Evolutionary conservation across 2,113 vertebrate genomes (phyloP), one percentile per base, ranked within the genome.

Genomic region (Peromyscus leucopus): DNA sequence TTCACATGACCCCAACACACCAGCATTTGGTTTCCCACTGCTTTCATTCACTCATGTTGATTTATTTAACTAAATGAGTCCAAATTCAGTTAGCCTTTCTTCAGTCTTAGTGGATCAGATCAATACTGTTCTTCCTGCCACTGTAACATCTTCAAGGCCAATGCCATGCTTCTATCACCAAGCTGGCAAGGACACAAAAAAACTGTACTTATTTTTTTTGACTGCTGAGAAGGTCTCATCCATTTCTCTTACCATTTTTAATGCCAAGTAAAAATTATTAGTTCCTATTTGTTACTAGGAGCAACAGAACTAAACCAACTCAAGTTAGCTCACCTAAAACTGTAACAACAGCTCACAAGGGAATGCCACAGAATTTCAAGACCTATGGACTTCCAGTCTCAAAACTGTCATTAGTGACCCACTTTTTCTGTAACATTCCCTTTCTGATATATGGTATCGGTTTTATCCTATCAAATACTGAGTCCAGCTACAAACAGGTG

Each of bases 271-370:
- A 87, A 89, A 85, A 48, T 15, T 83, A 83, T 71, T 75, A 57
- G 10, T 82, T 67, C 48, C 84, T 96, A 76, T 78, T 91, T 91
- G 63, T 65, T 69, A 79, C 17, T 71, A 86, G 69, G n/a, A 93
- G 55, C 74, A 80, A 75, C 46, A 96, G 51, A 71, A 65, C 7
- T 90, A 94, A 89, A 0, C 42, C 59, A 94, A 89, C 12, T 84
- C 59, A 86, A 83, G 65, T 46, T 31, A 74, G 51, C 55, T 91
- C 78, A 76, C 51, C 75, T 76, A 94, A 78, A 48, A 36, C 31
- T 42, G 24, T 65, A 46, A 16, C n/a, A 78, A 59, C 28, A 80
- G 61, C 17, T 93, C 67, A 89, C 8, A 71, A 93, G 46, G 78
- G 31, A 39, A 85, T 80, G 82, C 12, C 61, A 95, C 8, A 85